phyloP scores from a whole-genome alignment of 2,888 invertebrate species.

The Phania funesta region DNA sequence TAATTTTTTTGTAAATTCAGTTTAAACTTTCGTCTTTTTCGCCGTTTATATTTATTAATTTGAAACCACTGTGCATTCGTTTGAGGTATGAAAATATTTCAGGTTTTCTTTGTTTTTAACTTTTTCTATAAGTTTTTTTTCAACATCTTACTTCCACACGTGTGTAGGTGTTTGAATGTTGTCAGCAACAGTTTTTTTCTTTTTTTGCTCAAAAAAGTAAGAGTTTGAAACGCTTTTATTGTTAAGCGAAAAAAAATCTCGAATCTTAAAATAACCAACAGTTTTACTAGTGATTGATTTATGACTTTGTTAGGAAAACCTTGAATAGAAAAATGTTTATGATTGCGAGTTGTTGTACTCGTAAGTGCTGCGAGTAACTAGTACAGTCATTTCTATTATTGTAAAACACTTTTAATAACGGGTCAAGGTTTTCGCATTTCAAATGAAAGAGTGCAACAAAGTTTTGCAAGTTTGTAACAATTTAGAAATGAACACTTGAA shows the following conservation, averaged over 20 bases:
- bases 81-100: conserved; percentile 57
- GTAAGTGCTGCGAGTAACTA: conserved; percentile 4
- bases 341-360: conserved; percentile 10
- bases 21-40: too few relatives aligned
- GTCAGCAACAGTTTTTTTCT: conserved; percentile 57
- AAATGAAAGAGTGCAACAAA: conserved; percentile 1
- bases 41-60: background rate
- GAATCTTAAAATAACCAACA: conserved; percentile 48
- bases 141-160: conserved; percentile 56
- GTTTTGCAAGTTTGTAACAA: background rate
- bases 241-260: conserved; percentile 26
- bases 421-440: conserved; percentile 45
- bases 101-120: conserved; percentile 25
- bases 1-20: too few relatives aligned
- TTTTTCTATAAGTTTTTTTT: conserved; percentile 38
- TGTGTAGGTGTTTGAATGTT: conserved; percentile 60
- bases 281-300: conserved; percentile 61
- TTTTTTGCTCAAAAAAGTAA: conserved; percentile 41
- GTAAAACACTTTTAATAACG: conserved; percentile 28
- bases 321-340: conserved; percentile 37
- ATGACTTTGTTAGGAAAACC: conserved; percentile 56
- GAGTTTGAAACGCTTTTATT: conserved; percentile 50
- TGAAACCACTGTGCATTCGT: conserved; percentile 17
- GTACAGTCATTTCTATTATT: conserved; percentile 43
- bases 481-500: background rate